Evolutionary conservation across 1,140 invertebrate species (phyloP), one percentile per base, ranked within the genome.

Genomic region (Metaphire vulgaris): DNA sequence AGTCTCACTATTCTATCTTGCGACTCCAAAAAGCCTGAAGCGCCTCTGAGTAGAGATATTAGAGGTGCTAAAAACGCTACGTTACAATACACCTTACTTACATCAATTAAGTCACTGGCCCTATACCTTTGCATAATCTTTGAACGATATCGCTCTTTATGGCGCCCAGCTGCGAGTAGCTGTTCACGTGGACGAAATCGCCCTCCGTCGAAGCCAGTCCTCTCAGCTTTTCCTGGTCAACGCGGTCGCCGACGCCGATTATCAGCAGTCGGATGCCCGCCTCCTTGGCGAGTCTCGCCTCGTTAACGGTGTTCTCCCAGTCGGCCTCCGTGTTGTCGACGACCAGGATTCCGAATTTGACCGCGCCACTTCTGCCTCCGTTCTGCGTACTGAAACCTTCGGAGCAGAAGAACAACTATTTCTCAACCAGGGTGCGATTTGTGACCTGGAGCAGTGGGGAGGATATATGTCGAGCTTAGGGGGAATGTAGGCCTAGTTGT

Each of bases 261-360:
- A 69, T 26, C n/a, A 69, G n/a, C 67, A 69, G n/a, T 12, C 31
- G 67, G 30, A 69, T 26, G 30, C 26, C n/a, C 67, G 2, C 31
- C 2, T 69, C 41, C 41, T 56, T 69, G n/a, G 67, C 67, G 2
- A 2, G n/a, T 31, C 26, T 26, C 67, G 67, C 67, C 31, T 69
- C n/a, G 6, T 69, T 26, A 2, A 69, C 2, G 26, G 67, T 26
- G 6, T 69, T 2, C 31, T 69, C 67, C n/a, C n/a, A 28, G 67
- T 69, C n/a, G 6, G 6, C 67, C 31, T 12, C 6, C 26, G 6
- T 2, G 26, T 69, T 69, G 67, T 69, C 67, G 30, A 69, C 31
- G 30, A 69, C n/a, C n/a, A 69, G 67, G 30, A 26, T 69, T 2
- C 2, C 67, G n/a, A 69, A 69, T 31, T 69, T 69, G n/a, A 31